Evolutionary conservation across 2,113 vertebrate genomes (phyloP).

Genomic region (Entelurus aequoreus): DNA sequence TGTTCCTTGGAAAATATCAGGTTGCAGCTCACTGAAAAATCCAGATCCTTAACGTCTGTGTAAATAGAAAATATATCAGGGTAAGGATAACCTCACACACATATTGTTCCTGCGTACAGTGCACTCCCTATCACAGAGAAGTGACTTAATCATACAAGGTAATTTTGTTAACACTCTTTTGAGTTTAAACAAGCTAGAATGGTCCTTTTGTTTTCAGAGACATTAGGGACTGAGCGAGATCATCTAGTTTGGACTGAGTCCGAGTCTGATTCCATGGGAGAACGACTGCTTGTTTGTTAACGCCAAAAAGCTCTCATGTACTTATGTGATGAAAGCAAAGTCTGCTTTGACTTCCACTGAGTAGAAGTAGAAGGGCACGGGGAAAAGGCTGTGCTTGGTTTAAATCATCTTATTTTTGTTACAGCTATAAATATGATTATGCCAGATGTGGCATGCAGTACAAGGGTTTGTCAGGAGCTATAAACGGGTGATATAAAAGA

Average conservation of each 20-base stretch:
- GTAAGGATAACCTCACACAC: neutral
- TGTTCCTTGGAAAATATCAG: conserved; percentile 16
- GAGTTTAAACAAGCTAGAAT: conserved; percentile 48
- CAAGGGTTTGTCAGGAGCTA: conserved; percentile 48
- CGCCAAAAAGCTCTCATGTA: conserved; percentile 47
- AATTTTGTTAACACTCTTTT: conserved; percentile 42
- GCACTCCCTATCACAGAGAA: conserved; percentile 15
- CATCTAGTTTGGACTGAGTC: conserved; percentile 37
- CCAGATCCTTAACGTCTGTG: conserved; percentile 1
- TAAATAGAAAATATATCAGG: conserved; percentile 12
- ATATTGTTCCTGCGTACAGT: conserved; percentile 14
- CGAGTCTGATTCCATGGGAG: conserved; percentile 63
- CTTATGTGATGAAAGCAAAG: conserved; percentile 59
- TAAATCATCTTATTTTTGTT: conserved; percentile 60
- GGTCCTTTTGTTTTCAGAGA: conserved; percentile 51
- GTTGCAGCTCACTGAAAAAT: conserved; percentile 14
- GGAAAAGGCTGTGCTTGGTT: conserved; percentile 55
- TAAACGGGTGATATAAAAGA: conserved; percentile 51
- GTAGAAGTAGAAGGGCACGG: conserved; percentile 36
- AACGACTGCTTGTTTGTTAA: conserved; percentile 63
- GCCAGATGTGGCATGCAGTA: conserved; percentile 56
- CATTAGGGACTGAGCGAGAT: conserved; percentile 35
- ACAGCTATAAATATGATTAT: conserved; percentile 61
- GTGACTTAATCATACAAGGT: conserved; percentile 23
- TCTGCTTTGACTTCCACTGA: conserved; percentile 43